A percentile compares a stretch with the other conserved stretches of the same genome.
Evolutionary conservation across 2,113 vertebrate genomes (phyloP).

Genomic region (Stomatorhinus ivindoensis): DNA sequence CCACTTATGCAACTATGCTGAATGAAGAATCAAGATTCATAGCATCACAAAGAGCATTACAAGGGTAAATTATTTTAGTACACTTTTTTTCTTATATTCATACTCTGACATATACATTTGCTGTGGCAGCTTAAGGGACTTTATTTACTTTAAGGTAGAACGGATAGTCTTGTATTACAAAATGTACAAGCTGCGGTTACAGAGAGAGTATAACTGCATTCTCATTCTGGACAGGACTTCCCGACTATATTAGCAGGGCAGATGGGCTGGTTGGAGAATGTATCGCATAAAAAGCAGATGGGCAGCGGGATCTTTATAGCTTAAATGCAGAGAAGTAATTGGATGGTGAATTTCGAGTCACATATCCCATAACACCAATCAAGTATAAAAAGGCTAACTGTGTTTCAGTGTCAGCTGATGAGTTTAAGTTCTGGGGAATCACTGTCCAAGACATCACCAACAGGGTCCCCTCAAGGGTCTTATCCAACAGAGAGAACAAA

Average conservation of each 20-base stretch:
- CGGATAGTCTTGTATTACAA: not conserved
- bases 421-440: not conserved
- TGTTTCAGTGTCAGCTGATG: not conserved
- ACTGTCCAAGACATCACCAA: not conserved
- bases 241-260: constrained; percentile 14
- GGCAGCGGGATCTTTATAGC: not conserved
- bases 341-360: not conserved
- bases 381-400: not conserved
- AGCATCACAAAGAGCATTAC: not conserved
- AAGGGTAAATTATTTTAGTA: not conserved
- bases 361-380: not conserved
- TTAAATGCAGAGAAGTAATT: not conserved
- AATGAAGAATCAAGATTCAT: not conserved
- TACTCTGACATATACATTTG: not conserved
- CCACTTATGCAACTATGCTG: not conserved
- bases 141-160: not conserved
- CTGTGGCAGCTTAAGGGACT: not conserved
- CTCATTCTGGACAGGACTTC: constrained; percentile 24
- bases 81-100: not conserved
- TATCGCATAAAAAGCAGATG: not conserved
- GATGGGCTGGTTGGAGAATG: constrained; percentile 1
- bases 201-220: not conserved
- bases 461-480: not conserved
- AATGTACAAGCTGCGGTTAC: not conserved
- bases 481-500: not conserved